phyloP scores from a whole-genome alignment of 2,113 vertebrate genomes.

The Rissa tridactyla region DNA sequence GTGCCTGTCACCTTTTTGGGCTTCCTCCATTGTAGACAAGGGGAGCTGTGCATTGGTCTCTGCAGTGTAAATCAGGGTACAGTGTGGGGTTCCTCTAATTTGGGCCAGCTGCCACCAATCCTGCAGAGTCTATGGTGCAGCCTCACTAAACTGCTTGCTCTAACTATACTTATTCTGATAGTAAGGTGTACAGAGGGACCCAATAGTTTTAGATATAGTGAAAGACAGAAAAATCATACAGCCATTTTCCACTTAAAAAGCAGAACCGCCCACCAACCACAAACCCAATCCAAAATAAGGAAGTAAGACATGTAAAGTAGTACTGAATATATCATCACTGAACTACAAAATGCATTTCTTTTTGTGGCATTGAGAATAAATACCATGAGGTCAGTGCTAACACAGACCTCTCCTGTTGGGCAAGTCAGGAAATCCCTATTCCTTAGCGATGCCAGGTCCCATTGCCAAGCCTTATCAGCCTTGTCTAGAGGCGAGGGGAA shows the following conservation, averaged over 20 bases:
- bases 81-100: neutral
- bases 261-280: neutral
- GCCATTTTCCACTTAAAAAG: neutral
- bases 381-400: neutral
- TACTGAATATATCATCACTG: neutral
- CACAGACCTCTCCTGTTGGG: neutral
- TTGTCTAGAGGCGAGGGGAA: neutral
- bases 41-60: neutral
- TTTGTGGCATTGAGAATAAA: neutral
- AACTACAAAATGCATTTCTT: neutral
- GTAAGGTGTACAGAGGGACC: neutral
- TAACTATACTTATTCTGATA: neutral
- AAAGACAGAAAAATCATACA: neutral
- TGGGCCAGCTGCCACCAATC: neutral
- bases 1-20: neutral
- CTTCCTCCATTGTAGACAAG: neutral
- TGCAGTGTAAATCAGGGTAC: neutral
- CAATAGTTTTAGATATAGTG: neutral
- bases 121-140: neutral
- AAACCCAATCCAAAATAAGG: neutral
- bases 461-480: neutral
- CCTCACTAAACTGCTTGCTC: neutral
- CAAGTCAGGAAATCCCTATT: neutral
- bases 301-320: neutral
- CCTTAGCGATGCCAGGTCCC: neutral